Base-by-base conservation (phyloP, 2,113 vertebrate genomes). In the Orientallactaga bullata region DNA sequence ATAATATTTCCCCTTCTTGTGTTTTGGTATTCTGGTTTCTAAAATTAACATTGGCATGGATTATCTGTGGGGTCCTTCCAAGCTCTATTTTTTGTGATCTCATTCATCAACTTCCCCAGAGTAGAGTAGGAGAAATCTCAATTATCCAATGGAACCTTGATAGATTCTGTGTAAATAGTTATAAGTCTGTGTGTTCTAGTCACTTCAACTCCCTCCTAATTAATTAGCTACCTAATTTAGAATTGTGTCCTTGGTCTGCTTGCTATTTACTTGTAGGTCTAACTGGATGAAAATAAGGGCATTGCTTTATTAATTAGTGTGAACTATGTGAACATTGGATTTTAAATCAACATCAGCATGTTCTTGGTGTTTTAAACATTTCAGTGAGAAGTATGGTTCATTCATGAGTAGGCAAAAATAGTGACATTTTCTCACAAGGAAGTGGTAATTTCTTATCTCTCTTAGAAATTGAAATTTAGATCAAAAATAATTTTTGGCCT, bases 81-180 rank as follows among this genome's bases (percentile, higher is more conserved):
- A 71, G 63, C 21, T 87, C 66, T 89, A 63, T 92, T 83, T 85
- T 72, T 39, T 66, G 51, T 65, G 84, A 92, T 93, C 83, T 51
- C 30, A 63, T 96, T 94, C 37, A 86, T 89, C 94, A 96, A n/a
- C 84, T 85, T 83, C 86, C 77, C 83, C 76, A 84, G 35, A 81
- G 63, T 55, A 47, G 63, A 88, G 63, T 7, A 87, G 73, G 69
- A 77, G 65, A 82, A 93, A 77, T 90, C 73, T 66, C 95, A 89
- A 94, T 92, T 94, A 95, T 85, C 81, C 66, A 89, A 69, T 77
- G 91, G 90, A 89, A 93, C 77, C 72, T 93, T 88, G 89, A 95
- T 86, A 63, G 76, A 81, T 69, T 73, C 66, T 65, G 24, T 81
- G 89, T 95, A 89, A 96, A 95, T 78, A 91, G 76, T 84, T 95